These are phyloP conservation scores for Phodopus roborovskii DNA, from an alignment of 2,113 vertebrate species.

Conservation along the genomic window DNA sequence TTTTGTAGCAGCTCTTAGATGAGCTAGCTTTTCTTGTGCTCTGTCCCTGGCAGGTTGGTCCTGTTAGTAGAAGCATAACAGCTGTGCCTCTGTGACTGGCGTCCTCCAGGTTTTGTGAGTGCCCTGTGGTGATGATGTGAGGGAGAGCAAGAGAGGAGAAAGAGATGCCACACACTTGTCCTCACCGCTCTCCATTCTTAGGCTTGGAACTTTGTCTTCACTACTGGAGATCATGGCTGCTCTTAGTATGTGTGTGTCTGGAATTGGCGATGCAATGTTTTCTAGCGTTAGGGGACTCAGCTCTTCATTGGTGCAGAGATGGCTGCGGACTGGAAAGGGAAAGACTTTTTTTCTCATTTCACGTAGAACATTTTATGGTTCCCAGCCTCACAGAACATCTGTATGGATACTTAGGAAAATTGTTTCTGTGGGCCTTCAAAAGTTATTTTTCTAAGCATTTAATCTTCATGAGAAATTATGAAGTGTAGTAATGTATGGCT, in stretches of 20 bases:
- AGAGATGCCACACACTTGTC: not conserved
- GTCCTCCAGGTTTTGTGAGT: not conserved
- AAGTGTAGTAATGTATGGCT: not conserved
- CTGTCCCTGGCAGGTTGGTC: not conserved
- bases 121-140: no score
- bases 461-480: conserved; percentile 4
- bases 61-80: rapidly evolving
- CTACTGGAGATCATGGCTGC: not conserved
- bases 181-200: not conserved
- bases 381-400: not conserved
- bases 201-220: not conserved
- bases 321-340: rapidly evolving
- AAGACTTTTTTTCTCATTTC: not conserved
- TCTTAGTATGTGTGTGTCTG: not conserved
- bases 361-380: rapidly evolving
- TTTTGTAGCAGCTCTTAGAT: not conserved
- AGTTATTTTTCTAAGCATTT: conserved; percentile 14
- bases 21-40: not conserved
- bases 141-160: not conserved
- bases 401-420: no score
- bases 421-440: not conserved
- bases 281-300: not conserved
- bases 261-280: not conserved
- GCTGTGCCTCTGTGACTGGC: not conserved
- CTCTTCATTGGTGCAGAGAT: not conserved